A percentile compares a stretch with the other conserved stretches of the same genome.
Evolutionary conservation across 2,113 vertebrate genomes (phyloP).

Genomic region (Tyrannus savana): DNA sequence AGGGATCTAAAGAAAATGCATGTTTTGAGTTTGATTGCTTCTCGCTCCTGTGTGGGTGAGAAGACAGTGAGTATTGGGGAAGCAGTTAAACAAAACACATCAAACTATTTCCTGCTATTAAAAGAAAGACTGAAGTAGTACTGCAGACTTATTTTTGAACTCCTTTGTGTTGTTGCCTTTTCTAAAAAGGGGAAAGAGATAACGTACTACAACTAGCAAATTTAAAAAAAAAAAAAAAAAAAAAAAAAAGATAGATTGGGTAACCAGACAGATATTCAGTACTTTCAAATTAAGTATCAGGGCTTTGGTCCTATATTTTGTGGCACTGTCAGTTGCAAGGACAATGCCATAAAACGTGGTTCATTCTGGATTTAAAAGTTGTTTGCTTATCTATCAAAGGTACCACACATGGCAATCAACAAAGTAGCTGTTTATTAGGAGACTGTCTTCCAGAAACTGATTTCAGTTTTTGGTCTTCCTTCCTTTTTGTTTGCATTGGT

Average conservation of each 20-base stretch:
- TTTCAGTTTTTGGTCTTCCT: rapidly evolving
- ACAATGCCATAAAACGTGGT: background rate
- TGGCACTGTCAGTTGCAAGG: background rate
- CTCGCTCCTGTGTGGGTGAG: background rate
- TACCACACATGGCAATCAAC: background rate
- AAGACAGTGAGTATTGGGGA: background rate
- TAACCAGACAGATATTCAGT: background rate
- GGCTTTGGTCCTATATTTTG: background rate
- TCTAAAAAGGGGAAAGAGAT: background rate
- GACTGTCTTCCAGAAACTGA: background rate
- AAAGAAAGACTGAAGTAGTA: background rate
- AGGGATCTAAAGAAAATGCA: background rate
- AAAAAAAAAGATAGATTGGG: background rate
- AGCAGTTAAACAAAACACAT: background rate
- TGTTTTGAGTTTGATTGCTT: background rate
- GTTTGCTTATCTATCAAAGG: background rate
- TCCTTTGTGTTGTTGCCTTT: background rate
- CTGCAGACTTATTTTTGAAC: background rate
- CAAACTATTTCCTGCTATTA: background rate
- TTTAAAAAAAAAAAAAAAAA: background rate
- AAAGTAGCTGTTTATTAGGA: background rate
- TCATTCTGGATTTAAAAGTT: background rate
- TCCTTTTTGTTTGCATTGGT: background rate
- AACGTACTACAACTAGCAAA: background rate
- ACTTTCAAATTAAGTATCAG: background rate